Evolutionary conservation across 2,797 vertebrate genomes (phyloP), one percentile per base, ranked within the genome.

Genomic region (Aldrovandia affinis): DNA sequence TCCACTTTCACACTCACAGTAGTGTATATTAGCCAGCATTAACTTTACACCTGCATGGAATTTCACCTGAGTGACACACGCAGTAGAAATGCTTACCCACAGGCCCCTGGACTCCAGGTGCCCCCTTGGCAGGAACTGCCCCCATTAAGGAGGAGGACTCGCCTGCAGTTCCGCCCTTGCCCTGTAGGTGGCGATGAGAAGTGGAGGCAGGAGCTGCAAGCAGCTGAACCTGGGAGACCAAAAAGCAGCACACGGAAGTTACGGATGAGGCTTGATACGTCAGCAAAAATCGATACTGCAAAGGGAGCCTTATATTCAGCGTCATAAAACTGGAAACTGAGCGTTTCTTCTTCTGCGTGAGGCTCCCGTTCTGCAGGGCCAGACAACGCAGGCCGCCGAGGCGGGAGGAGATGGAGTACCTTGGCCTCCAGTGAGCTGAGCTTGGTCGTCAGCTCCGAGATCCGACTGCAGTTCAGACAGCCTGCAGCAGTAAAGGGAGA

Each of bases 391-490:
- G 10, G 47, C 28, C 2, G 25, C 10, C 14, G 12, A 25, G n/a
- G 47, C 33, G 0, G 12, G 36, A 44, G 28, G 18, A 39, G 25
- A 33, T 73, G 68, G 78, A 84, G 82, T 86, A 98, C 98, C 97
- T 98, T 98, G 0, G 92, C 89, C 89, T 99, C 98, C 63, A 99
- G 93, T 0, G 94, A 94, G 90, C 89, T 92, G 68, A 98, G 94
- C 12, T 95, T 93, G 80, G 97, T 95, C 0, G 93, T 94, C 85
- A 99, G 87, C 88, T 96, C 96, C 3, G 94, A 92, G 47, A 98
- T 90, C 42, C 89, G 94, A 93, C 96, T 98, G 94, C 97, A 99
- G 93, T 99, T 99, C 82, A 97, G 92, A 91, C 98, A 99, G 91
- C 90, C 98, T 99, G 86, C 0, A 63, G 83, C 5, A 8, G 30